Evolutionary conservation across 1,140 invertebrate species (phyloP), one percentile per base, ranked within the genome.

Genomic region (Meloidogyne exigua): DNA sequence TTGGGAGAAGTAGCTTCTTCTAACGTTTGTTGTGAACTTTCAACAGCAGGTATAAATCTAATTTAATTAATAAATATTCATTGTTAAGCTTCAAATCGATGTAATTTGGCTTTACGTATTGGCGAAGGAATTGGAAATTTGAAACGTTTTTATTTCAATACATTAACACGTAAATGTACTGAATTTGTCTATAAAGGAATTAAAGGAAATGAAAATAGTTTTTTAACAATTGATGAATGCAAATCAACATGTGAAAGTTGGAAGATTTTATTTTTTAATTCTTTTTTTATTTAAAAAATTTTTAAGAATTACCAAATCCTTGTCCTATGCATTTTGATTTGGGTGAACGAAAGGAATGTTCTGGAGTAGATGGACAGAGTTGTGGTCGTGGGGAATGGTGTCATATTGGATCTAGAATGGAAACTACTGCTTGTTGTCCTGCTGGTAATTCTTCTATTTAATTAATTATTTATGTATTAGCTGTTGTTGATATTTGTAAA

Each of bases 141-240:
- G 23, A 81, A 77, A 67, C 67, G 85, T 25, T 87, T 80, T 74
- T 88, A 87, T 71, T 87, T 81, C 77, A 85, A 87, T 75, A 80
- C 81, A 10, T 72, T 87, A 62, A 76, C 83, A 15, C 79, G 80
- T 36, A 69, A 82, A 42, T 87, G 85, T 44, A 79, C 76, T 3
- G 82, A 87, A 70, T 87, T 87, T 68, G 62, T 85, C 13, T 87
- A 87, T 76, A 76, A 80, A 42, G 85, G 85, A 42, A 84, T 75
- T 9, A 79, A 79, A 65, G 85, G 85, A 65, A 87, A 87, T 74
- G 85, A 87, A 79, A 87, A 87, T 77, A 84, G 87, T 63, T 88
- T 85, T 76, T 72, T 85, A 42, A 87, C 79, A 12, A 66, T 73
- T 39, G 74, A 75, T n/a, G 78, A 82, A 12, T 86, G 84, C 63